phyloP scores from a whole-genome alignment of 2,113 vertebrate species.

The Xiphophorus couchianus region DNA sequence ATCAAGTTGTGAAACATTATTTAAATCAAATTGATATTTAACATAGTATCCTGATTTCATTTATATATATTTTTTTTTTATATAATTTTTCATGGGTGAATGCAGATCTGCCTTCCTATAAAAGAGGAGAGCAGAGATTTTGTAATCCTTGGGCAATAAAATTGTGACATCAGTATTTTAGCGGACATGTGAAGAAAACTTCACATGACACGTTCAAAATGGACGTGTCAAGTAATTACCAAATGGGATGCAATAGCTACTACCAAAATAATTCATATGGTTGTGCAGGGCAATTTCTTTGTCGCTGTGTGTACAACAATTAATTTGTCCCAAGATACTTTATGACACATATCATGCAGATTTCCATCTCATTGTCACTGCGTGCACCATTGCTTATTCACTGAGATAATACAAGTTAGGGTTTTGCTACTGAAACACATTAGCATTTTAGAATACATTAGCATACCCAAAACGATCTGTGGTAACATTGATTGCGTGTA shows the following conservation, averaged over 20 bases:
- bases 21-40: not conserved
- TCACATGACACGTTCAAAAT: slow-evolving; percentile 1
- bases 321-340: slow-evolving; percentile 28
- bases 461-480: slow-evolving; percentile 59
- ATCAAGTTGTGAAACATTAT: too few species aligned
- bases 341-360: slow-evolving; percentile 51
- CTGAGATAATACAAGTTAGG: slow-evolving; percentile 59
- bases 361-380: slow-evolving; percentile 53
- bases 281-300: not conserved
- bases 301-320: slow-evolving; percentile 21
- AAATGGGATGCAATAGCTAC: slow-evolving; percentile 32
- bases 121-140: too few species aligned
- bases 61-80: too few species aligned
- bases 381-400: slow-evolving; percentile 40
- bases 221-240: slow-evolving; percentile 32
- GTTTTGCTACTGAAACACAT: slow-evolving; percentile 59
- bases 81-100: slow-evolving; percentile 22
- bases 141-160: too few species aligned
- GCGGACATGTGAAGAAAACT: slow-evolving; percentile 36
- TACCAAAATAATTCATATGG: slow-evolving; percentile 28
- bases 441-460: slow-evolving; percentile 74
- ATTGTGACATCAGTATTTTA: slow-evolving; percentile 34
- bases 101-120: slow-evolving; percentile 6
- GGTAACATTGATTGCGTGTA: slow-evolving; percentile 72
- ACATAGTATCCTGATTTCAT: not conserved